phyloP scores from a whole-genome alignment of 1,140 invertebrate species.

The Drosophila bocqueti region DNA sequence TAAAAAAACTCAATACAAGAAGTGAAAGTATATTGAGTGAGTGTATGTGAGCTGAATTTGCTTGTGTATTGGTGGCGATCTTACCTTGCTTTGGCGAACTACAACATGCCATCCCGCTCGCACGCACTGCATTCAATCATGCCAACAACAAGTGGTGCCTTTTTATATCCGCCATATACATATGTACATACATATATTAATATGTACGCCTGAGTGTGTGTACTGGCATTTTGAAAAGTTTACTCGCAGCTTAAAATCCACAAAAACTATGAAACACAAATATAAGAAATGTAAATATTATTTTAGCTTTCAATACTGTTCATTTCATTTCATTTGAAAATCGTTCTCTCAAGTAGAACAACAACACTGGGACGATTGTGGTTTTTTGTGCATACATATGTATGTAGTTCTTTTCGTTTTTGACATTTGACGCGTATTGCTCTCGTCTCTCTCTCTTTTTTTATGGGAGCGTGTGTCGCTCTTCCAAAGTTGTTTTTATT shows the following conservation, averaged over 20 bases:
- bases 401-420: slow-evolving; percentile 54
- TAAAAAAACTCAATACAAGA: slow-evolving; percentile 74
- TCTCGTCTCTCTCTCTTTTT: slow-evolving; percentile 1
- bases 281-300: slow-evolving; percentile 59
- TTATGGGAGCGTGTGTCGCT: slow-evolving; percentile 42
- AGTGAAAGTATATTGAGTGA: slow-evolving; percentile 79
- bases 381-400: slow-evolving; percentile 7
- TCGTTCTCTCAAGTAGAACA: slow-evolving; percentile 42
- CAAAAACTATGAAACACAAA: slow-evolving; percentile 52
- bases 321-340: slow-evolving; percentile 31
- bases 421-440: slow-evolving; percentile 64
- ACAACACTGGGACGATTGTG: slow-evolving; percentile 27
- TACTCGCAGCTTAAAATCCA: slow-evolving; percentile 47
- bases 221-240: slow-evolving; percentile 65
- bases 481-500: slow-evolving; percentile 45
- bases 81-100: slow-evolving; percentile 70
- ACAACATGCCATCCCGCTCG: slow-evolving; percentile 71
- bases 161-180: slow-evolving; percentile 62
- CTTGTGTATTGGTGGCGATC: slow-evolving; percentile 55
- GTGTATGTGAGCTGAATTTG: slow-evolving; percentile 34
- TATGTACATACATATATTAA: slow-evolving; percentile 26
- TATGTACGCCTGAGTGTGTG: slow-evolving; percentile 11
- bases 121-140: slow-evolving; percentile 78
- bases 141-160: slow-evolving; percentile 75
- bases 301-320: slow-evolving; percentile 42